Conservation (phyloP, 2,888 invertebrate species). For the Drosophila antonietae region DNA sequence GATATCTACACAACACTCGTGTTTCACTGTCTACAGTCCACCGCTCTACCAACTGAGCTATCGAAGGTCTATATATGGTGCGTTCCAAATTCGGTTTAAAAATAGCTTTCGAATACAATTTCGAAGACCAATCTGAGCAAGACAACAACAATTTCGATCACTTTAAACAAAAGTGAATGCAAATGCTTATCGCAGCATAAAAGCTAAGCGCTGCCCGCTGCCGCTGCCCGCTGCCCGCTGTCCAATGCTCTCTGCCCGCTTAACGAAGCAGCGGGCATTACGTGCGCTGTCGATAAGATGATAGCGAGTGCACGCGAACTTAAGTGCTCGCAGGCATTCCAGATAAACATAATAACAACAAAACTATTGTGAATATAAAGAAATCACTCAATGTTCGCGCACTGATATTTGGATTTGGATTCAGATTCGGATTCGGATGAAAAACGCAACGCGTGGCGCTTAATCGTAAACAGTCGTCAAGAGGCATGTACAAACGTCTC, state of each 20-base stretch:
- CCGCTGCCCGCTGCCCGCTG: background rate
- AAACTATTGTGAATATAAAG: slow-evolving; percentile 6
- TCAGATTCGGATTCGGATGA: slow-evolving; percentile 9
- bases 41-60: slow-evolving; percentile 80
- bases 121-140: slow-evolving; percentile 18
- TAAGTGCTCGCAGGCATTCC: background rate
- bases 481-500: slow-evolving; percentile 2
- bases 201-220: slow-evolving; percentile 12
- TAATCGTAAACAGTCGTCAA: slow-evolving; percentile 9
- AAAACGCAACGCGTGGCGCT: slow-evolving; percentile 15
- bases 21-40: slow-evolving; percentile 65
- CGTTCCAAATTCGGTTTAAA: slow-evolving; percentile 10
- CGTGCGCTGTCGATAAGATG: slow-evolving; percentile 46
- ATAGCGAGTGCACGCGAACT: slow-evolving; percentile 24
- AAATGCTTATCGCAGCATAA: slow-evolving; percentile 62
- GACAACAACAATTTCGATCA: slow-evolving; percentile 27
- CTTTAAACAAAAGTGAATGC: slow-evolving; percentile 33
- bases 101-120: background rate
- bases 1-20: slow-evolving; percentile 51
- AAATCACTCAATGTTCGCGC: slow-evolving; percentile 18
- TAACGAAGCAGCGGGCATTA: slow-evolving; percentile 1
- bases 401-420: slow-evolving; percentile 3
- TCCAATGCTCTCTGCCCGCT: background rate
- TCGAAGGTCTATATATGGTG: slow-evolving; percentile 63
- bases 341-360: slow-evolving; percentile 27